Conservation (phyloP, 2,113 vertebrate species). For the Herpailurus yagouaroundi region DNA sequence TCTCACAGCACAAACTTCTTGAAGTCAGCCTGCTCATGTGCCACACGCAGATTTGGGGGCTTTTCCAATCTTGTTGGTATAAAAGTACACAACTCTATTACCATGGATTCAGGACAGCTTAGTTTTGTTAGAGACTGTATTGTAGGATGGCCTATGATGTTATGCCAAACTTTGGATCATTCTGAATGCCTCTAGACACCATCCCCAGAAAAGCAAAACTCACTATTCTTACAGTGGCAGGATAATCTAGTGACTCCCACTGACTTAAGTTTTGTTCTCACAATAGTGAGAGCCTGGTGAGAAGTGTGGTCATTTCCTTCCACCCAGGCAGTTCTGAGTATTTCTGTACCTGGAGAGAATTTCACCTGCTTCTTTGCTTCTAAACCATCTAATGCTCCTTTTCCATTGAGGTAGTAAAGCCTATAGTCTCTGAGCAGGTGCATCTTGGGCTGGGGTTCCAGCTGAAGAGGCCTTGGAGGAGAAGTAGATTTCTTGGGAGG, state of each 20-base stretch:
- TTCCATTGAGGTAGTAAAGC: neutral
- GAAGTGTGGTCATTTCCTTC: slow-evolving; percentile 49
- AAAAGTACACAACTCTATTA: neutral
- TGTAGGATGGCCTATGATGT: neutral
- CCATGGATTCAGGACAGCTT: neutral
- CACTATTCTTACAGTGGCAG: neutral
- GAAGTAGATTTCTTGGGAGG: neutral
- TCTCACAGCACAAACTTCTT: neutral
- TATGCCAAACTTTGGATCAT: neutral
- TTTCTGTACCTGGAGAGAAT: neutral
- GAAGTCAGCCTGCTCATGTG: neutral
- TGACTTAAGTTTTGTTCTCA: slow-evolving; percentile 48
- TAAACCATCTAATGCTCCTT: neutral
- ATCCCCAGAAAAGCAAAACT: neutral
- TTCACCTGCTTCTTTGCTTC: neutral
- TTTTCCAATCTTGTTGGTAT: neutral
- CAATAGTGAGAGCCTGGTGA: slow-evolving; percentile 55
- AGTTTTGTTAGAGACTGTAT: neutral
- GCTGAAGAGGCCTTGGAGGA: neutral
- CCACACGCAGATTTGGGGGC: neutral
- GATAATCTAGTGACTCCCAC: slow-evolving; percentile 34
- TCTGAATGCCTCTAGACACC: neutral
- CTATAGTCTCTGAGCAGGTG: neutral
- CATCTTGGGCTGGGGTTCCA: neutral
- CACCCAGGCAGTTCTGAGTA: slow-evolving; percentile 6